Evolutionary conservation across 2,113 vertebrate genomes (phyloP).

Genomic region (Ciconia stormi): DNA sequence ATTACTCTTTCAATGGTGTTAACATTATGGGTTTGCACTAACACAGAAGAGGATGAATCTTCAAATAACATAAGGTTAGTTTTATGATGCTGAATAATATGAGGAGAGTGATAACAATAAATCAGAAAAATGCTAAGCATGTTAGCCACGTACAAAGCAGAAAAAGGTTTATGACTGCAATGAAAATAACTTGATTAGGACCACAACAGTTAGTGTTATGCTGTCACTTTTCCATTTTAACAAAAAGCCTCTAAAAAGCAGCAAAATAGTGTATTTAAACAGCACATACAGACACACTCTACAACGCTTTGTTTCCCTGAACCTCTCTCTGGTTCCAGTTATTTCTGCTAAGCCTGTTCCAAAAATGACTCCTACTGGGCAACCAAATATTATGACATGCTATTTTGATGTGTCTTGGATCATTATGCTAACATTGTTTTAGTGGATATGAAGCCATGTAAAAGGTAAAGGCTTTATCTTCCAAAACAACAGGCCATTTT

Average conservation of each 20-base stretch:
- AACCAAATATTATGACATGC: neutral
- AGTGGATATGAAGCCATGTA: neutral
- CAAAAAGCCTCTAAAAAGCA: neutral
- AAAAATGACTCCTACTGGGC: neutral
- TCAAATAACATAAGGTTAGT: neutral
- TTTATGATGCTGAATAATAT: neutral
- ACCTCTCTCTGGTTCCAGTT: neutral
- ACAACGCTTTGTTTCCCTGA: neutral
- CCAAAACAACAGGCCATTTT: neutral
- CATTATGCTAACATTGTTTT: neutral
- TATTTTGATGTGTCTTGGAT: neutral
- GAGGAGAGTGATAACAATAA: neutral
- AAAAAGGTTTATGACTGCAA: neutral
- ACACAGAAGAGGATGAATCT: neutral
- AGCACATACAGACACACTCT: neutral
- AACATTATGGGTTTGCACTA: neutral
- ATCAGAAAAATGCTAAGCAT: neutral
- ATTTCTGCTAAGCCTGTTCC: neutral
- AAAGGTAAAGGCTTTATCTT: neutral
- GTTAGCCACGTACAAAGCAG: neutral
- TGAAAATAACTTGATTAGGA: neutral
- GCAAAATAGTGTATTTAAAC: neutral
- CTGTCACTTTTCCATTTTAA: neutral
- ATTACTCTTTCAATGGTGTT: neutral
- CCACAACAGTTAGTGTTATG: neutral